phyloP scores from a whole-genome alignment of 1,140 invertebrate species.

The Tachypleus tridentatus region DNA sequence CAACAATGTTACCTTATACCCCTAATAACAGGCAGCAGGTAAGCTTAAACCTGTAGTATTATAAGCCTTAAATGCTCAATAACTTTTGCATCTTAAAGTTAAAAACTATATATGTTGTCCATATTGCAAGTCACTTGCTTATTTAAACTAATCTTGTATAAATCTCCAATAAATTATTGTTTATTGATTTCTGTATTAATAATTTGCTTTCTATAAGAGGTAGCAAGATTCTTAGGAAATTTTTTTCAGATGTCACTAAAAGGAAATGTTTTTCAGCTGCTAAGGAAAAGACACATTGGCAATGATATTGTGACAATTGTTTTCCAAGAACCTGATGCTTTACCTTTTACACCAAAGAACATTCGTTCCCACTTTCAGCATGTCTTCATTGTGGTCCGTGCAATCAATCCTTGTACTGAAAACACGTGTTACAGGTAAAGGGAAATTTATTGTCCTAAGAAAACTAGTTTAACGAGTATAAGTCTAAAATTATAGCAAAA shows the following conservation, averaged over 20 bases:
- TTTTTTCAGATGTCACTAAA: too few species aligned
- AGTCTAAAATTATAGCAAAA: too few species aligned
- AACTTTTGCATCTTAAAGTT: too few species aligned
- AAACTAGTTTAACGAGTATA: too few species aligned
- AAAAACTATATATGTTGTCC: too few species aligned
- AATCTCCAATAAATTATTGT: too few species aligned
- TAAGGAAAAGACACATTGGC: constrained; percentile 83
- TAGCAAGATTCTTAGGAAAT: too few species aligned
- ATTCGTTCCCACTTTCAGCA: constrained; percentile 95
- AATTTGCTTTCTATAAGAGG: too few species aligned
- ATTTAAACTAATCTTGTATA: too few species aligned
- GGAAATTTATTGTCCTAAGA: background rate
- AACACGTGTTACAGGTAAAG: constrained; percentile 62
- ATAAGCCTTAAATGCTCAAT: too few species aligned
- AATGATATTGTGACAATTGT: constrained; percentile 95
- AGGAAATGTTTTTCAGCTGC: constrained; percentile 42
- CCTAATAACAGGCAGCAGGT: constrained; percentile 80
- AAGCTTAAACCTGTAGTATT: constrained; percentile 1
- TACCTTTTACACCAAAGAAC: constrained; percentile 81
- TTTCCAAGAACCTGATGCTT: constrained; percentile 89
- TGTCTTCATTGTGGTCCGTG: constrained; percentile 89
- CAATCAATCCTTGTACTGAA: constrained; percentile 79
- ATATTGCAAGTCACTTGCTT: too few species aligned
- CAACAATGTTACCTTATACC: constrained; percentile 82
- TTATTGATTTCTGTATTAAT: too few species aligned